A percentile compares a stretch with the other conserved stretches of the same genome.
phyloP scores from a whole-genome alignment of 2,888 invertebrate genomes.

The Catocala sponsa region DNA sequence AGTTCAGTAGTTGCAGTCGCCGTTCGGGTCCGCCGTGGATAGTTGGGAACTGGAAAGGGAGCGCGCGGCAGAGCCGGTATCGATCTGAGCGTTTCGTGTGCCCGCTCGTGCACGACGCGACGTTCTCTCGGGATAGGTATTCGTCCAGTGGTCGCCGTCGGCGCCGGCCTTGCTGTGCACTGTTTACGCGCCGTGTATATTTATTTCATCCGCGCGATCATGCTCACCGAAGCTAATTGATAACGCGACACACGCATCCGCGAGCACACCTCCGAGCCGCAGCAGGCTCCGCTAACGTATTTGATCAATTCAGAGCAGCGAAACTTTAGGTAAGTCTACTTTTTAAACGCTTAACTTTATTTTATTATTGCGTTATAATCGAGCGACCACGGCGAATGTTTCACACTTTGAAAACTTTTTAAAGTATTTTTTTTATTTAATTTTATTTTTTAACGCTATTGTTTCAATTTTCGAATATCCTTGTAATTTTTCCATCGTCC shows the following conservation, averaged over 20 bases:
- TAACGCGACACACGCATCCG: constrained; percentile 72
- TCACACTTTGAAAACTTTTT: constrained; percentile 23
- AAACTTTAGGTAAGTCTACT: constrained; percentile 59
- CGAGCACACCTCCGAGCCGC: constrained; percentile 61
- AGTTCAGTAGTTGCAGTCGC: constrained; percentile 45
- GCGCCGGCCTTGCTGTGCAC: constrained; percentile 83
- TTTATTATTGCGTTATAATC: constrained; percentile 32
- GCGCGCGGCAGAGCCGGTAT: constrained; percentile 79
- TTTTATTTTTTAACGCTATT: constrained; percentile 19
- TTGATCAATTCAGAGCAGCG: constrained; percentile 61
- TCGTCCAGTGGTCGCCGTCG: constrained; percentile 83
- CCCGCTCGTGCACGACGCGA: constrained; percentile 79
- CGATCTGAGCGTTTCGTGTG: constrained; percentile 81
- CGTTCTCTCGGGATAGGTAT: constrained; percentile 84
- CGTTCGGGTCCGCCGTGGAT: constrained; percentile 52
- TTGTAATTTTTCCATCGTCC: constrained; percentile 33
- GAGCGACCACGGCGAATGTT: constrained; percentile 52
- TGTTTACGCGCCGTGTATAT: constrained; percentile 80
- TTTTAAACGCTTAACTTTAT: constrained; percentile 32
- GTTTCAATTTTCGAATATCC: constrained; percentile 26
- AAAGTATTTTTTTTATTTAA: constrained; percentile 17
- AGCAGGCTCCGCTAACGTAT: constrained; percentile 51
- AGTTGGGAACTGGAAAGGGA: constrained; percentile 73
- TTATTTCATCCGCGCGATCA: constrained; percentile 79
- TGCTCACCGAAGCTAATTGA: constrained; percentile 78